Conservation (phyloP, 1,140 invertebrate genomes). For the Asobara japonica region DNA sequence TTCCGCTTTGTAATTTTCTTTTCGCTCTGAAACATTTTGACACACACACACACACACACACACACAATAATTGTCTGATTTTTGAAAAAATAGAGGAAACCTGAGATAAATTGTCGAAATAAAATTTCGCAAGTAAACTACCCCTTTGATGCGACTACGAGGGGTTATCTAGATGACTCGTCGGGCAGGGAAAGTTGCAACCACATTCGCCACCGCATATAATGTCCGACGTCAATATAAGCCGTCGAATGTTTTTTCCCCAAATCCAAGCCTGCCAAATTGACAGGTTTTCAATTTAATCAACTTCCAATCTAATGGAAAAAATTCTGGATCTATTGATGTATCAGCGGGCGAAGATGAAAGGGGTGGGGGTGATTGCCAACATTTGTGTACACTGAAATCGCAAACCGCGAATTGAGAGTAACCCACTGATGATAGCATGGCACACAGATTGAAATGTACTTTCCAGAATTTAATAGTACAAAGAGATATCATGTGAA, state of each 20-base stretch:
- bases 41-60: too few relatives aligned
- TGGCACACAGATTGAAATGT: conserved; percentile 52
- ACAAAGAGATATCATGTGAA: conserved; percentile 40
- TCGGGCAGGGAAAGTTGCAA: conserved; percentile 50
- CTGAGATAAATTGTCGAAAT: too few relatives aligned
- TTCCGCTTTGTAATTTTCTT: too few relatives aligned
- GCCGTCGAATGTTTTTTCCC: conserved; percentile 62
- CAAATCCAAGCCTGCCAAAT: conserved; percentile 42
- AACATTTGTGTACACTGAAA: conserved; percentile 24
- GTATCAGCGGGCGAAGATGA: conserved; percentile 37
- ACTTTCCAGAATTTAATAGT: conserved; percentile 55
- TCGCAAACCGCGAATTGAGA: conserved; percentile 13
- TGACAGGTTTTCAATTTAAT: conserved; percentile 69
- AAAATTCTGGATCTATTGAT: conserved; percentile 63
- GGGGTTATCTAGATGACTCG: conserved; percentile 60
- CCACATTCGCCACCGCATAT: conserved; percentile 48
- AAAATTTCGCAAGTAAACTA: too few relatives aligned
- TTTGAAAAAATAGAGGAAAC: too few relatives aligned
- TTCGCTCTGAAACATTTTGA: too few relatives aligned
- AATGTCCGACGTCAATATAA: conserved; percentile 64
- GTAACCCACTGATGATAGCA: conserved; percentile 1
- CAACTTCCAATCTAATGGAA: conserved; percentile 66
- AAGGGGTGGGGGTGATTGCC: conserved; percentile 11
- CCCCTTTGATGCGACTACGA: conserved; percentile 18
- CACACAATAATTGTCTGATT: too few relatives aligned